These are phyloP conservation scores for Globia sparganii DNA, from an alignment of 2,888 invertebrate species.

Conservation along the genomic window DNA sequence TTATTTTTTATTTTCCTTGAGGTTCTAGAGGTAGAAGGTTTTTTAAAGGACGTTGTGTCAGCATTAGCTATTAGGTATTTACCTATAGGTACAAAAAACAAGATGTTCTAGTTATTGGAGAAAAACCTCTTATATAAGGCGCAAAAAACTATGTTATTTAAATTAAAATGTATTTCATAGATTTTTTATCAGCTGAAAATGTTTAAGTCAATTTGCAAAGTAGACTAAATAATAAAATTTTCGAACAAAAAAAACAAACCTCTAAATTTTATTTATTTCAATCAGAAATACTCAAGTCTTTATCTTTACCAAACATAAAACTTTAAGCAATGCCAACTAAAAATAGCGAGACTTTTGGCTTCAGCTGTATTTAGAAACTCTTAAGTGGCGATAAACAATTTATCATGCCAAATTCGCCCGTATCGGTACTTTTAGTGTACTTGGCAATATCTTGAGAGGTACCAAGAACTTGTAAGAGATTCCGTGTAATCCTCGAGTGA, in stretches of 20 bases:
- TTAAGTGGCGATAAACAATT: constrained; percentile 70
- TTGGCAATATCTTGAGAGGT: constrained; percentile 80
- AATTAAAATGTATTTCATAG: neutral
- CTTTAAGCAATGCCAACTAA: constrained; percentile 42
- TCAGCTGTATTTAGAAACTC: constrained; percentile 64
- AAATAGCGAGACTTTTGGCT: constrained; percentile 28
- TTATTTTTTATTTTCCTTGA: neutral
- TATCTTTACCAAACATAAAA: constrained; percentile 32
- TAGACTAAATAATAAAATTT: neutral
- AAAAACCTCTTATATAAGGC: neutral
- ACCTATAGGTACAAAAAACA: no score
- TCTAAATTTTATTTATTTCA: neutral
- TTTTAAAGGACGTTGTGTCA: neutral
- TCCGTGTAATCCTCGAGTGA: constrained; percentile 82
- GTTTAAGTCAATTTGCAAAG: neutral
- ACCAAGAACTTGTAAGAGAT: constrained; percentile 84
- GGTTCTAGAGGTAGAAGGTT: neutral
- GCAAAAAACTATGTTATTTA: neutral
- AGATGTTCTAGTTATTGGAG: neutral
- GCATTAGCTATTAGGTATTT: neutral
- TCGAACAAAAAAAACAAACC: neutral
- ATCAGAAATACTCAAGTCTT: constrained; percentile 20
- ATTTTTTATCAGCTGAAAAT: neutral
- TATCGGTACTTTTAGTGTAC: constrained; percentile 78
- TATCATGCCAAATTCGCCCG: constrained; percentile 74